Percentiles rank a stretch among this genome's conserved stretches.
Conservation (phyloP, 2,888 invertebrate species). For the Plebejus anna region DNA sequence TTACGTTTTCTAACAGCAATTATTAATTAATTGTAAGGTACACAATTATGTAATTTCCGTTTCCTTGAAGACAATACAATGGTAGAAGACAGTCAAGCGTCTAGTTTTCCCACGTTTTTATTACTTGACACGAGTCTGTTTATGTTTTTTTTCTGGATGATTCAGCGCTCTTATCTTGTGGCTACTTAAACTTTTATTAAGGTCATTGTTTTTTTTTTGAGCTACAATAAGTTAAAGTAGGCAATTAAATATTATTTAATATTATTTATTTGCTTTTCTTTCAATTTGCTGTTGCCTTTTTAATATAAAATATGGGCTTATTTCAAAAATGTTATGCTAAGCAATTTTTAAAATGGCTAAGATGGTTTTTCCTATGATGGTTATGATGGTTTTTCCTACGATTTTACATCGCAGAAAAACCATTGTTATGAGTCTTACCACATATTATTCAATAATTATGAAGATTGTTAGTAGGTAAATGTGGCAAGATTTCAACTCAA, state of each 20-base stretch:
- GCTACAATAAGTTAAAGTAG: background rate
- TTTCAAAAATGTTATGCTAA: no score
- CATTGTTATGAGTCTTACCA: no score
- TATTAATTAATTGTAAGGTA: conserved; percentile 9
- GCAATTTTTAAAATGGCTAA: no score
- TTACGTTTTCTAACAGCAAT: conserved; percentile 6
- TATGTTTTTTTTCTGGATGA: background rate
- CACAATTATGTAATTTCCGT: conserved; percentile 23
- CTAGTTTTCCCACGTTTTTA: conserved; percentile 26
- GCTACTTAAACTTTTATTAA: background rate
- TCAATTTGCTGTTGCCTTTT: background rate
- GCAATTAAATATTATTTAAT: background rate
- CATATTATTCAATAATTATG: background rate
- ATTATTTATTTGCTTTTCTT: background rate
- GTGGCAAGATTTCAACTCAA: no score
- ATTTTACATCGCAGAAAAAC: no score
- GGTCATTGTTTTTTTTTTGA: background rate
- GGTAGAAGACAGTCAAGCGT: background rate
- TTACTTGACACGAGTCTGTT: background rate
- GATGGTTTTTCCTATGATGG: no score
- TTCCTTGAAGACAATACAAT: conserved; percentile 21
- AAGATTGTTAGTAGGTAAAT: background rate
- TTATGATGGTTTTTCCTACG: no score
- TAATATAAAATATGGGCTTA: background rate
- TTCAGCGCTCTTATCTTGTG: background rate